These are phyloP conservation scores for Linurgus olivaceus DNA, from an alignment of 2,797 vertebrate species.

Conservation along the genomic window DNA sequence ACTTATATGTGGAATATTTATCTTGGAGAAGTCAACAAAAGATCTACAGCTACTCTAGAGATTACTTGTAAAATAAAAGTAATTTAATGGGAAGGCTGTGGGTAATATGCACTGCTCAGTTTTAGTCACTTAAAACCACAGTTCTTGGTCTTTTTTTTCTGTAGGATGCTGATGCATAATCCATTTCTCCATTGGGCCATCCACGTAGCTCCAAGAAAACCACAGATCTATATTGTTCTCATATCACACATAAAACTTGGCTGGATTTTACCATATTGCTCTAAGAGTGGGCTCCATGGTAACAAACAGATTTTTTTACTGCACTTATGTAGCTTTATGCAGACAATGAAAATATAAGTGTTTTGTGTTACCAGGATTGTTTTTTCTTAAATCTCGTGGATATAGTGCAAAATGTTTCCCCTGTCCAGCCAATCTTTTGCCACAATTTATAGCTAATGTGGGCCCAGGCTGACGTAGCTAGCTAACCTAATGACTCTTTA, in stretches of 20 bases:
- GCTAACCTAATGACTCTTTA: background rate
- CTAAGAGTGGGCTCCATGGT: background rate
- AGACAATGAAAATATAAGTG: background rate
- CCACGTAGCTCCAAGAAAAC: background rate
- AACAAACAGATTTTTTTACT: background rate
- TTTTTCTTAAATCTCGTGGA: background rate
- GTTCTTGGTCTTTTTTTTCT: background rate
- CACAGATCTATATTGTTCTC: background rate
- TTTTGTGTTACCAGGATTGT: background rate
- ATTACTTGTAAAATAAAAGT: background rate
- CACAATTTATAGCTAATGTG: background rate
- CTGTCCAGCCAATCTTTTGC: background rate
- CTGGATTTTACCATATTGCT: background rate
- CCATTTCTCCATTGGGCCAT: background rate
- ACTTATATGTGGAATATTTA: background rate
- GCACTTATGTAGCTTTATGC: background rate
- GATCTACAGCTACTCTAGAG: background rate
- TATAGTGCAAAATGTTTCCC: background rate
- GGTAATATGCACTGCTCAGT: background rate
- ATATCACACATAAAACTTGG: background rate
- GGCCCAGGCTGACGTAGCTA: background rate
- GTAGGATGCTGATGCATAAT: background rate
- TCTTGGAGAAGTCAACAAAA: background rate
- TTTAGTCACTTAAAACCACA: background rate
- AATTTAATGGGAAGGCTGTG: background rate